A percentile compares a stretch with the other conserved stretches of the same genome.
Evolutionary conservation across 1,140 invertebrate species (phyloP).

Genomic region (Chironomus striatipennis): DNA sequence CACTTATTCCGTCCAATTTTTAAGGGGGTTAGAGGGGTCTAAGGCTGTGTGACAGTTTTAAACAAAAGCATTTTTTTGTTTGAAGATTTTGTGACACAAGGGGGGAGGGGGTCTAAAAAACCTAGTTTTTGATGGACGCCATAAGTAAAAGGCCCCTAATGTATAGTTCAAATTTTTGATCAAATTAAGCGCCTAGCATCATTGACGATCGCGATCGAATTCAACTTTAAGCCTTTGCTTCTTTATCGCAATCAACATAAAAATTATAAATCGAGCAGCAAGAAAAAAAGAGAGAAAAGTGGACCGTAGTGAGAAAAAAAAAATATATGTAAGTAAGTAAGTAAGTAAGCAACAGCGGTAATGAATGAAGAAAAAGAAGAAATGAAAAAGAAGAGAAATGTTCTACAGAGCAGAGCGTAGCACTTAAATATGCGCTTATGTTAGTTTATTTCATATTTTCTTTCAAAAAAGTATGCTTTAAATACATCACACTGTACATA

Average conservation of each 20-base stretch:
- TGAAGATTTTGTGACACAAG: no score
- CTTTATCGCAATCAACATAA: neutral
- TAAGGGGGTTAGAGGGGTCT: no score
- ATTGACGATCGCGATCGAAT: neutral
- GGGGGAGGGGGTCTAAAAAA: no score
- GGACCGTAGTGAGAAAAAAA: neutral
- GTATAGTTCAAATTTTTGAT: no score
- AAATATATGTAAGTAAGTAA: neutral
- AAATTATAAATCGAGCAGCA: neutral
- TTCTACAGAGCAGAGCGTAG: neutral
- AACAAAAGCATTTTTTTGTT: no score
- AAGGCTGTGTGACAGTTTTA: no score
- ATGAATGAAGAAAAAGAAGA: neutral
- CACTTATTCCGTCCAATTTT: no score
- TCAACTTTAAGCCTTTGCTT: no score
- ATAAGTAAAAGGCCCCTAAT: no score
- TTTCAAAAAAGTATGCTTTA: constrained; percentile 5
- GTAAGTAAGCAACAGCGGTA: neutral
- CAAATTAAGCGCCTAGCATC: neutral
- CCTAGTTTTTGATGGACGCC: no score
- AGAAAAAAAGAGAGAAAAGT: neutral
- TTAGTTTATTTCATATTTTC: neutral
- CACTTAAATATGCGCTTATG: constrained; percentile 11
- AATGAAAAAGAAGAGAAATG: neutral
- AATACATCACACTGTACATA: neutral